Percentiles rank a stretch among this genome's conserved stretches.
phyloP scores from a whole-genome alignment of 2,113 vertebrate species.

The Aleadryas rufinucha region DNA sequence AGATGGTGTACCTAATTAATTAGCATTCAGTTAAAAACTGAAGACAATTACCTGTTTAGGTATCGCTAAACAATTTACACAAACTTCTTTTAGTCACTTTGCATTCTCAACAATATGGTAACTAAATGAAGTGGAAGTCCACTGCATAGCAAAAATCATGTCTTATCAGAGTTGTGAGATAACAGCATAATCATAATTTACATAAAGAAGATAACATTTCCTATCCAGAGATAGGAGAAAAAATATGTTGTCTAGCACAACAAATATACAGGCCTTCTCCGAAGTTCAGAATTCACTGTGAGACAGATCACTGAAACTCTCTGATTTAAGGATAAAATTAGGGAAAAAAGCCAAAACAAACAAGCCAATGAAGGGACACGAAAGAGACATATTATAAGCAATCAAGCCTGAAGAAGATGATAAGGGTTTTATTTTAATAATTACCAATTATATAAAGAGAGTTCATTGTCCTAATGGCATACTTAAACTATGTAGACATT shows the following conservation, averaged over 20 bases:
- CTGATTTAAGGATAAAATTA: not conserved
- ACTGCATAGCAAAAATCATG: not conserved
- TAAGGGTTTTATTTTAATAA: not conserved
- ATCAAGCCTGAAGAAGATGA: not conserved
- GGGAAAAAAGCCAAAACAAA: not conserved
- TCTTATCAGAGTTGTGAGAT: not conserved
- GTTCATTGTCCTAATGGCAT: not conserved
- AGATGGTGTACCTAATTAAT: not conserved
- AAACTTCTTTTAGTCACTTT: not conserved
- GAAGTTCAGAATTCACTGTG: not conserved
- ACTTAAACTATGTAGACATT: not conserved
- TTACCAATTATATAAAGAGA: not conserved
- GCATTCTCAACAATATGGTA: not conserved
- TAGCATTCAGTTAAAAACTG: not conserved
- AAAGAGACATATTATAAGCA: not conserved
- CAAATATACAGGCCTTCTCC: not conserved
- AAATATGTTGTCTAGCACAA: not conserved
- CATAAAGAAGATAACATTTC: not conserved
- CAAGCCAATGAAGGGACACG: not conserved
- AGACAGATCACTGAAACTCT: not conserved
- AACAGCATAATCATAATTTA: not conserved
- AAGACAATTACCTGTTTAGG: not conserved
- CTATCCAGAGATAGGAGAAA: not conserved
- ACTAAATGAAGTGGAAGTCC: not conserved
- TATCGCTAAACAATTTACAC: not conserved